Conservation (phyloP, 2,113 vertebrate genomes). For the Cheirogaleus medius region DNA sequence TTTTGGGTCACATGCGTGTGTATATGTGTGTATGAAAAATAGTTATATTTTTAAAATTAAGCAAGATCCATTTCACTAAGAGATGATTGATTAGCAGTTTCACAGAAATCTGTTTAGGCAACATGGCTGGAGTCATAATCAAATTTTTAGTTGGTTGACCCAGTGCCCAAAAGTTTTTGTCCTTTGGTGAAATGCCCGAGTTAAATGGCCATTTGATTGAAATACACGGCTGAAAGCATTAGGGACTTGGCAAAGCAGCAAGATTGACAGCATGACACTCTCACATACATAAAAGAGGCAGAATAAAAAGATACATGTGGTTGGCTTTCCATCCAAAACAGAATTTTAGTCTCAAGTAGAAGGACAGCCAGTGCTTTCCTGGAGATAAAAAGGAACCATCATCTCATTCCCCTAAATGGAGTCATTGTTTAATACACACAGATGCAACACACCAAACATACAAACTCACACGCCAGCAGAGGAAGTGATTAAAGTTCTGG, state of each 20-base stretch:
- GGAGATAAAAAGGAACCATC: constrained; percentile 58
- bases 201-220: constrained; percentile 65
- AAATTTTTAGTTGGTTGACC: constrained; percentile 62
- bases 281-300: constrained; percentile 50
- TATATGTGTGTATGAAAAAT: background rate
- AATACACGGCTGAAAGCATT: constrained; percentile 58
- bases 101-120: background rate
- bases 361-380: constrained; percentile 43
- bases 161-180: constrained; percentile 49
- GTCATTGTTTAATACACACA: constrained; percentile 60
- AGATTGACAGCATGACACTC: constrained; percentile 50
- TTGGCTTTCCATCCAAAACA: constrained; percentile 58
- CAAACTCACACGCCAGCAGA: constrained; percentile 38
- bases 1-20: background rate
- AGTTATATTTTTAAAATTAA: background rate
- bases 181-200: constrained; percentile 63
- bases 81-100: background rate
- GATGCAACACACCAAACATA: constrained; percentile 34
- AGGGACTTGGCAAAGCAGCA: constrained; percentile 60
- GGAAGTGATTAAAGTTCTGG: constrained; percentile 47
- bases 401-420: constrained; percentile 46
- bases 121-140: constrained; percentile 22
- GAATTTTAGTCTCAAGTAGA: constrained; percentile 63
- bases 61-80: constrained; percentile 1
- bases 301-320: constrained; percentile 59